Percentiles rank a stretch among this genome's conserved stretches.
These are phyloP conservation scores for Pollicipes pollicipes DNA, from an alignment of 1,140 invertebrate species.

Conservation along the genomic window DNA sequence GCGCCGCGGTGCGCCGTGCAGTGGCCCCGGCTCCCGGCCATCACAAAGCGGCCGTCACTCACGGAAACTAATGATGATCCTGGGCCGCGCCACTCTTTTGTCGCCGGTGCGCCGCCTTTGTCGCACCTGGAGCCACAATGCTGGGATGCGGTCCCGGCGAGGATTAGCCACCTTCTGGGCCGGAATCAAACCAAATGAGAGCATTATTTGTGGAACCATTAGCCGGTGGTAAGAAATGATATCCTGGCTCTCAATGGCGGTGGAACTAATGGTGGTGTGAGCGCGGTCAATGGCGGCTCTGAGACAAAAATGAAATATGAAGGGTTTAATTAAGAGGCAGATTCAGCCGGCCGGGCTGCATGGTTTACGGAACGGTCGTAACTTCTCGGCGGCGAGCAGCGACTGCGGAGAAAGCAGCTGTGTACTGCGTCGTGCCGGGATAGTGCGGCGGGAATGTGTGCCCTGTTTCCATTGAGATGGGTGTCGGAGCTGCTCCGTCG, in stretches of 20 bases:
- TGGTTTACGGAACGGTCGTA: background rate
- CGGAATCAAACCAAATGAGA: slow-evolving; percentile 1
- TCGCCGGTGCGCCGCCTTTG: background rate
- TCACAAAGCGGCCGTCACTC: background rate
- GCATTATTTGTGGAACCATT: background rate
- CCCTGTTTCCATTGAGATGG: too few relatives aligned
- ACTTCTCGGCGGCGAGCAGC: background rate
- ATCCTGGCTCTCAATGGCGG: background rate
- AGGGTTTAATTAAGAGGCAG: background rate
- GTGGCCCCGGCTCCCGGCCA: too few relatives aligned
- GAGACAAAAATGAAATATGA: background rate
- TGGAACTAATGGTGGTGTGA: background rate
- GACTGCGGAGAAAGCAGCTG: background rate
- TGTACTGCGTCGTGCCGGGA: background rate
- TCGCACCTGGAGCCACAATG: background rate
- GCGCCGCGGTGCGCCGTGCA: too few relatives aligned
- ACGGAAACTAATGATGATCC: slow-evolving; percentile 1
- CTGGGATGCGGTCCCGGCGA: background rate
- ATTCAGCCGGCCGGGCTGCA: background rate
- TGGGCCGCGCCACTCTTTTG: background rate
- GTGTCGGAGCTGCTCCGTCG: too few relatives aligned
- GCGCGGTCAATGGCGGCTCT: background rate
- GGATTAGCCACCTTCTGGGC: background rate
- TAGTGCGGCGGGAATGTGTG: background rate
- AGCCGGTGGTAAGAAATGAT: background rate